phyloP scores from a whole-genome alignment of 1,140 invertebrate genomes.

The Pseudomyrmex pallidus region DNA sequence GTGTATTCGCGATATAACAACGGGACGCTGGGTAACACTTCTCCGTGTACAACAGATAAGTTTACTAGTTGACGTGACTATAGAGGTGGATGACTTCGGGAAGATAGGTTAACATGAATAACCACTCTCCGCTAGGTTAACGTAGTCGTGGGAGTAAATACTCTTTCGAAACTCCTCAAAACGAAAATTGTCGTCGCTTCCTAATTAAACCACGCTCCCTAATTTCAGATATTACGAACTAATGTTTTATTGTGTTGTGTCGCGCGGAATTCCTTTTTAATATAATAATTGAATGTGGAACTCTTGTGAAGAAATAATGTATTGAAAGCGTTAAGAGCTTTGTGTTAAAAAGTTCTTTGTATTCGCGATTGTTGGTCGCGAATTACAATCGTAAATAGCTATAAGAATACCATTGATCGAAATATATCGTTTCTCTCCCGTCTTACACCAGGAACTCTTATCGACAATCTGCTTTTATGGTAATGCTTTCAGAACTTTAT shows the following conservation, averaged over 20 bases:
- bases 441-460: neutral
- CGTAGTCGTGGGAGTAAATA: neutral
- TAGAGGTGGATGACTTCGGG: slow-evolving; percentile 35
- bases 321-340: too few relatives aligned
- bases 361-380: too few relatives aligned
- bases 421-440: too few relatives aligned
- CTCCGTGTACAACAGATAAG: slow-evolving; percentile 51
- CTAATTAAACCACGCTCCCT: neutral
- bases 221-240: neutral
- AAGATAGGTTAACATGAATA: slow-evolving; percentile 60
- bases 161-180: neutral
- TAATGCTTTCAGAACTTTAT: slow-evolving; percentile 19
- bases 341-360: too few relatives aligned
- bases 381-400: too few relatives aligned
- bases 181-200: neutral
- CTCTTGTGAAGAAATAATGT: too few relatives aligned
- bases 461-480: slow-evolving; percentile 34
- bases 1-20: slow-evolving; percentile 10
- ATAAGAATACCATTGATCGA: too few relatives aligned
- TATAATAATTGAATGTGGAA: too few relatives aligned
- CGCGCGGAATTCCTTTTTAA: too few relatives aligned
- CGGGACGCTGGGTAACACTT: slow-evolving; percentile 36
- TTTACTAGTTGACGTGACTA: slow-evolving; percentile 50
- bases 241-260: too few relatives aligned
- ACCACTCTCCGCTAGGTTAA: slow-evolving; percentile 32